Evolutionary conservation across 1,140 invertebrate species (phyloP).

Genomic region (Nixonia krombeini): DNA sequence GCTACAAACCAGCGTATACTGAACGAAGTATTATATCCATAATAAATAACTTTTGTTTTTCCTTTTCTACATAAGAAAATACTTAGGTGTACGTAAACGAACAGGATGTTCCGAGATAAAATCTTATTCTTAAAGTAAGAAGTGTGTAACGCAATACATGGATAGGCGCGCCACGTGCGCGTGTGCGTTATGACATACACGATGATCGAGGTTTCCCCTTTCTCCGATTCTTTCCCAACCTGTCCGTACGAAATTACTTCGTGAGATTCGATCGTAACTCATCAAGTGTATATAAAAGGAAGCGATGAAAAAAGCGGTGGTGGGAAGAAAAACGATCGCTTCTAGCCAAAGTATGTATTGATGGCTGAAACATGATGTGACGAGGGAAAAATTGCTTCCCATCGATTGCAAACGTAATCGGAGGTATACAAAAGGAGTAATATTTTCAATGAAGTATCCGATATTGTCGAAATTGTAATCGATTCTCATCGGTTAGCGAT

Average conservation of each 20-base stretch:
- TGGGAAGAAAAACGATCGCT: conserved; percentile 29
- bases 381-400: conserved; percentile 39
- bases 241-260: conserved; percentile 32
- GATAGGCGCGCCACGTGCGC: no score
- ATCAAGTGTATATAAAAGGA: conserved; percentile 22
- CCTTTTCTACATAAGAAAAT: no score
- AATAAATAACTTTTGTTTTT: no score
- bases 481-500: no score
- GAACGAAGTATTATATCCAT: no score
- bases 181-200: no score
- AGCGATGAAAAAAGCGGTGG: conserved; percentile 29
- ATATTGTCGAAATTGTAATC: no score
- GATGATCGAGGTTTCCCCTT: conserved; percentile 16
- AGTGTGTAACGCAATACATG: no score
- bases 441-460: not conserved
- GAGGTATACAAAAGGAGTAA: conserved; percentile 12
- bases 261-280: conserved; percentile 35
- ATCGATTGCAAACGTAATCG: conserved; percentile 32
- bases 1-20: no score
- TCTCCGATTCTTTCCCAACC: conserved; percentile 3
- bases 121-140: no score
- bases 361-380: conserved; percentile 16
- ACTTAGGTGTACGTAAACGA: no score
- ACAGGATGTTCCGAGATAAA: no score
- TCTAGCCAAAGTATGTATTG: conserved; percentile 30